phyloP scores from a whole-genome alignment of 2,113 vertebrate genomes.

The Sciurus niger region DNA sequence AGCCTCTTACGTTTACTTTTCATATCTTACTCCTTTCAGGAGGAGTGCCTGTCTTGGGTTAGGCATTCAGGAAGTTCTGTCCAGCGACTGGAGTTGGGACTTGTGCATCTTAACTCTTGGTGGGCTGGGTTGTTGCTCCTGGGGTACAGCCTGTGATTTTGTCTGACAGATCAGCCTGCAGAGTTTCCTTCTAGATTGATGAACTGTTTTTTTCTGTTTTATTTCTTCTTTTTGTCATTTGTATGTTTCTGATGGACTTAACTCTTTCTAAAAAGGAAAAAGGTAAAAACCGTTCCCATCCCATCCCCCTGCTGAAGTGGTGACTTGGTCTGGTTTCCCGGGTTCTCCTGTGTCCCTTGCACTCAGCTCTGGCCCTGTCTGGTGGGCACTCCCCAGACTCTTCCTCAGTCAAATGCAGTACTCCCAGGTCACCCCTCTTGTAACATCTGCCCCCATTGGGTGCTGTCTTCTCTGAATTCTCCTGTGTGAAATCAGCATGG shows the following conservation, averaged over 20 bases:
- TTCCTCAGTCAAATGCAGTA: background rate
- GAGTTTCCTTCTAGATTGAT: background rate
- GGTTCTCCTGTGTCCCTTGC: background rate
- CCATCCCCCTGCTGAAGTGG: too few species aligned
- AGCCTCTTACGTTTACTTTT: background rate
- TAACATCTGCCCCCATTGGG: background rate
- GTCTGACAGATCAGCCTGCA: background rate
- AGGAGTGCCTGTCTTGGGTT: rapidly evolving
- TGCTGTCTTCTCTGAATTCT: background rate
- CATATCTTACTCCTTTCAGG: too few species aligned
- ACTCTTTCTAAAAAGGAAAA: background rate
- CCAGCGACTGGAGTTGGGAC: background rate
- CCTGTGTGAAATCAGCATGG: rapidly evolving
- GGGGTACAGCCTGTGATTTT: background rate
- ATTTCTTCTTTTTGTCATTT: background rate
- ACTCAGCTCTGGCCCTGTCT: too few species aligned
- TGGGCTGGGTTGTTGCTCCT: background rate
- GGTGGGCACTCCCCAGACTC: background rate
- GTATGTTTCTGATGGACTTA: background rate
- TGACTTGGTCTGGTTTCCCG: background rate
- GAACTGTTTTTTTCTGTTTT: background rate
- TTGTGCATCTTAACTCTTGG: rapidly evolving
- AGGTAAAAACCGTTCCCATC: background rate
- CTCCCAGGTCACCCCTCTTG: background rate
- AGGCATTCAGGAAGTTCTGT: background rate